Base-by-base conservation (phyloP, 2,113 vertebrate genomes). In the Mystacornis crossleyi region DNA sequence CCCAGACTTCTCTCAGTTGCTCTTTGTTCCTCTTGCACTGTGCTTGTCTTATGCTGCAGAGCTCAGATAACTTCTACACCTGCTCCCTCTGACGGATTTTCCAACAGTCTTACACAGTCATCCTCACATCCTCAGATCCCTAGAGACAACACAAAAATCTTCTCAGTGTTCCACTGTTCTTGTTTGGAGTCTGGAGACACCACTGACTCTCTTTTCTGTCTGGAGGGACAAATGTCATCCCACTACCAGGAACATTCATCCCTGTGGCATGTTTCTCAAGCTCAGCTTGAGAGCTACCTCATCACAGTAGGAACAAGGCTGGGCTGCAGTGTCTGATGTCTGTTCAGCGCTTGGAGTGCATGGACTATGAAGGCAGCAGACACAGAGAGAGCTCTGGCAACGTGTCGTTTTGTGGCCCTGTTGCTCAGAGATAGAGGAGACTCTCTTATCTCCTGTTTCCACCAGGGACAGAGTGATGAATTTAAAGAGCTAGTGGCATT, bases 151-250 rank as follows among this genome's bases (percentile, higher is more conserved):
- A 58, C 16, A 67, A 51, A 79, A 23, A 6, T 47, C 40, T 74
- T 70, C 62, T 48, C 38, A 42, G 21, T 7, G 10, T 81, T 86
- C 67, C 33, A 24, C 8, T 31, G 38, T 47, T 86, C 8, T 0
- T 12, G 5, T 54, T 55, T 67, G 25, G 55, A 66, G 17, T 28
- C 14, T 77, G 38, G 84, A 82, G 18, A 91, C 29, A 74, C 20
- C 25, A 36, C 14, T 0, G 0, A 25, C 50, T 66, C 73, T 8
- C 2, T 66, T 5, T 43, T 13, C 1, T n/a, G n/a, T 42, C 34
- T 66, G 78, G 38, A 81, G 34, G 15, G 17, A 87, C 33, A 66
- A 20, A 43, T 20, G 29, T 8, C 51, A 57, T 19, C 18, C 42
- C 51, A 29, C 5, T 50, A 58, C 36, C 16, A 34, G 72, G 10